phyloP scores from a whole-genome alignment of 2,888 invertebrate species.

The Agriopis aurantiaria region DNA sequence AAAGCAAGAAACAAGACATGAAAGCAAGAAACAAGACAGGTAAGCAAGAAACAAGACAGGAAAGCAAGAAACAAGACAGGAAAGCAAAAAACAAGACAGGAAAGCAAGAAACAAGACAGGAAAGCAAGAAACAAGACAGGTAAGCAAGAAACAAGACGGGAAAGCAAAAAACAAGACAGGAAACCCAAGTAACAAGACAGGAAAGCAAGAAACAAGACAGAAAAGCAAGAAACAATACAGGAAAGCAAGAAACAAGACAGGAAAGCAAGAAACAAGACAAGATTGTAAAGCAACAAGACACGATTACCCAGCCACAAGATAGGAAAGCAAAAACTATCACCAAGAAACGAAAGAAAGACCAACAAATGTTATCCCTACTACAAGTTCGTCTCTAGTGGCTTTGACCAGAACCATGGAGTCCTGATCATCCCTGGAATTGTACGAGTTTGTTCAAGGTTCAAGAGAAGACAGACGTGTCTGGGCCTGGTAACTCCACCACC shows the following conservation, averaged over 20 bases:
- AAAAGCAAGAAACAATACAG: not conserved
- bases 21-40: not conserved
- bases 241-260: too few relatives aligned
- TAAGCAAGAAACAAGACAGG: not conserved
- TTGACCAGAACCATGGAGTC: too few relatives aligned
- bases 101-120: too few relatives aligned
- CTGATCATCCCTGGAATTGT: too few relatives aligned
- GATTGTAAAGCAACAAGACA: too few relatives aligned
- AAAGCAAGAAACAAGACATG: not conserved
- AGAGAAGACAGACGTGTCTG: conserved; percentile 63
- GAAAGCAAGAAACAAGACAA: not conserved
- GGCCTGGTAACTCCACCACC: conserved; percentile 95
- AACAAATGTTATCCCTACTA: too few relatives aligned
- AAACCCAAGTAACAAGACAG: too few relatives aligned
- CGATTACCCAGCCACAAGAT: too few relatives aligned
- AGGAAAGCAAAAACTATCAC: not conserved
- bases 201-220: not conserved
- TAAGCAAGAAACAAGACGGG: too few relatives aligned
- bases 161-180: not conserved
- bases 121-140: not conserved
- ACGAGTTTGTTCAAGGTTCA: not conserved
- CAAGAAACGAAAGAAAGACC: not conserved
- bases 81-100: too few relatives aligned
- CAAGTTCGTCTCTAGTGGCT: too few relatives aligned
- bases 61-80: too few relatives aligned